These are phyloP conservation scores for Drosophila malerkotliana DNA, from an alignment of 1,140 invertebrate genomes.

Conservation along the genomic window DNA sequence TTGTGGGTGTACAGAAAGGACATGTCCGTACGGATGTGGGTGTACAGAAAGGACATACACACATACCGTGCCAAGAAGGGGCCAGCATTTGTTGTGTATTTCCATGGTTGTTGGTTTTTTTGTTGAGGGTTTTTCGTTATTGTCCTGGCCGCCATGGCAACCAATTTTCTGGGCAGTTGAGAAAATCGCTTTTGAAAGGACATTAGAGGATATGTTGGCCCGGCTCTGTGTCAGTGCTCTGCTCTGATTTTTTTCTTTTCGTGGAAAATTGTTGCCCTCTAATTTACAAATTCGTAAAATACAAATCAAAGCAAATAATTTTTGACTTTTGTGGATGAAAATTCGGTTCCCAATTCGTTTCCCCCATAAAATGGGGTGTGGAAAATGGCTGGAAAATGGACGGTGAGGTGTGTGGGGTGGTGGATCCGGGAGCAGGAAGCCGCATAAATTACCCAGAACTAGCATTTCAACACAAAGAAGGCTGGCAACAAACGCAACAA, in stretches of 20 bases:
- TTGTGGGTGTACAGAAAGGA: conserved; percentile 8
- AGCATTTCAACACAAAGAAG: conserved; percentile 57
- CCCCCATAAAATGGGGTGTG: neutral
- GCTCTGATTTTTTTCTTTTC: conserved; percentile 11
- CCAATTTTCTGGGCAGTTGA: conserved; percentile 48
- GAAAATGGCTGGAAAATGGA: conserved; percentile 9
- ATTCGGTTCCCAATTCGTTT: neutral
- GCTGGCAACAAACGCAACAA: conserved; percentile 52
- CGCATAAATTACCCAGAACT: conserved; percentile 78
- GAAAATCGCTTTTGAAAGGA: conserved; percentile 48
- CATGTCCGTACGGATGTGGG: no score
- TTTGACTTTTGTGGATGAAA: conserved; percentile 20
- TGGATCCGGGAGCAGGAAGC: conserved; percentile 41
- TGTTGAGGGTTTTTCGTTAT: conserved; percentile 45
- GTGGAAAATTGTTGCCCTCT: conserved; percentile 33
- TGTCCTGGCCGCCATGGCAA: conserved; percentile 54
- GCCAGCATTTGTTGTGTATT: conserved; percentile 40
- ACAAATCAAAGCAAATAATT: conserved; percentile 37
- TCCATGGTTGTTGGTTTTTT: conserved; percentile 50
- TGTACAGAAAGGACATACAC: conserved; percentile 9
- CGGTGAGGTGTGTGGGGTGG: neutral
- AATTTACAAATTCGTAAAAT: conserved; percentile 48
- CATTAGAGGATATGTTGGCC: conserved; percentile 41
- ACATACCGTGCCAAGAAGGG: conserved; percentile 4
- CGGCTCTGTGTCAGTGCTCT: conserved; percentile 10